phyloP scores from a whole-genome alignment of 2,888 invertebrate genomes.

The Eupithecia subumbrata region DNA sequence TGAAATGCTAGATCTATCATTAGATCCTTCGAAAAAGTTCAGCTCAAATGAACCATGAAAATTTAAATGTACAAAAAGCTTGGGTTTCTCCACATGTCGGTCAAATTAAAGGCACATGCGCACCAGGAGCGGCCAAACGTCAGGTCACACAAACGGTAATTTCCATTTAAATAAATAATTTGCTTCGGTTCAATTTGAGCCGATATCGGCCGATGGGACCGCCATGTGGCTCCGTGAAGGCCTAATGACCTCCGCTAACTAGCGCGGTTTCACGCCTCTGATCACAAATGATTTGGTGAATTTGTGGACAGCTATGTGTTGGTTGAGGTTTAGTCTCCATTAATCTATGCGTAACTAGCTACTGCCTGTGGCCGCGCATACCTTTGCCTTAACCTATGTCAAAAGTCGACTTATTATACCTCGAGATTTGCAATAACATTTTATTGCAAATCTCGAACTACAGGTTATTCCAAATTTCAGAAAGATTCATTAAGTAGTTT shows the following conservation, averaged over 20 bases:
- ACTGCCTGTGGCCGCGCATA: not conserved
- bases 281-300: slow-evolving; percentile 48
- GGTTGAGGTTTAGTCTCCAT: slow-evolving; percentile 3
- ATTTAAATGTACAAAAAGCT: slow-evolving; percentile 61
- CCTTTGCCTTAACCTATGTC: not conserved
- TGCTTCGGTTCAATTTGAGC: slow-evolving; percentile 74
- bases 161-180: slow-evolving; percentile 83
- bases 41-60: slow-evolving; percentile 55
- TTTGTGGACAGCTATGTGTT: slow-evolving; percentile 9
- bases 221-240: slow-evolving; percentile 74
- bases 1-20: not conserved
- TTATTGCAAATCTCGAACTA: not conserved
- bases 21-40: slow-evolving; percentile 1
- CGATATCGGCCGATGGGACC: slow-evolving; percentile 51
- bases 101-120: slow-evolving; percentile 69
- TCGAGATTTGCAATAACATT: too few relatives aligned
- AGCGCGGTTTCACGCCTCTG: slow-evolving; percentile 79
- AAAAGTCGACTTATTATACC: not conserved
- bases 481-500: not conserved
- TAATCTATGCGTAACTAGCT: not conserved
- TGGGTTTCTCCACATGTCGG: slow-evolving; percentile 62
- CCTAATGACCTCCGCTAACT: slow-evolving; percentile 75
- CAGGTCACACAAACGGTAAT: slow-evolving; percentile 70
- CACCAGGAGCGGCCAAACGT: slow-evolving; percentile 55
- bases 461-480: too few relatives aligned